Evolutionary conservation across 2,113 vertebrate species (phyloP), one percentile per base, ranked within the genome.

Genomic region (Martes martes): DNA sequence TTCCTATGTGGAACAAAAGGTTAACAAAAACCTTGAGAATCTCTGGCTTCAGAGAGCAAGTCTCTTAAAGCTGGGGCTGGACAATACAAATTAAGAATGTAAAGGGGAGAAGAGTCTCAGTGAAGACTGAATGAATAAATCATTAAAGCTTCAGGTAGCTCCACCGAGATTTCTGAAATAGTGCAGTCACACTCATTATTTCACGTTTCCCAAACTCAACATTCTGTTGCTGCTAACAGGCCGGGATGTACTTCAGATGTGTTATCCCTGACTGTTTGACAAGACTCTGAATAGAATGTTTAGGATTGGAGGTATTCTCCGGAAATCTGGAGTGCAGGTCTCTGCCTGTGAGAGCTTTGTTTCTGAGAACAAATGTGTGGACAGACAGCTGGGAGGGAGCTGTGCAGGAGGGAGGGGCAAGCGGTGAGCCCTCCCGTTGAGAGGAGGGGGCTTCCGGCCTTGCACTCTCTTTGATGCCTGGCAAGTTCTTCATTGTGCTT

Each of bases 401-500:
- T 33, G 78, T 69, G 57, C 71, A 11, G 69, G 81, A 81, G 67
- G 83, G 92, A 98, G 94, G 93, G 95, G 93, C 96, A 9, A 95
- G 36, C 19, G 0, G 8, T 50, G 89, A 78, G 93, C 96, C 91
- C 96, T 97, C 96, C 95, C 28, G 47, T 79, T 5, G 95, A 82
- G 96, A 97, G 96, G 98, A 97, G 95, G 96, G 96, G 89, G 95
- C 89, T 97, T 97, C 97, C 95, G n/a, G 89, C 89, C 93, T 96
- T 93, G 11, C 91, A 78, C 78, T 61, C 63, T 93, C 71, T 94
- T 87, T 95, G 93, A 83, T 91, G 93, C 91, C 84, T 94, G 74
- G 91, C 76, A 96, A 96, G 89, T 96, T 88, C 69, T 88, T 87
- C 96, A 96, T 97, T 95, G 93, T 94, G 96, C 84, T 57, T 74